Base-by-base conservation (phyloP, 2,888 invertebrate species). In the Parnassius glacialis region DNA sequence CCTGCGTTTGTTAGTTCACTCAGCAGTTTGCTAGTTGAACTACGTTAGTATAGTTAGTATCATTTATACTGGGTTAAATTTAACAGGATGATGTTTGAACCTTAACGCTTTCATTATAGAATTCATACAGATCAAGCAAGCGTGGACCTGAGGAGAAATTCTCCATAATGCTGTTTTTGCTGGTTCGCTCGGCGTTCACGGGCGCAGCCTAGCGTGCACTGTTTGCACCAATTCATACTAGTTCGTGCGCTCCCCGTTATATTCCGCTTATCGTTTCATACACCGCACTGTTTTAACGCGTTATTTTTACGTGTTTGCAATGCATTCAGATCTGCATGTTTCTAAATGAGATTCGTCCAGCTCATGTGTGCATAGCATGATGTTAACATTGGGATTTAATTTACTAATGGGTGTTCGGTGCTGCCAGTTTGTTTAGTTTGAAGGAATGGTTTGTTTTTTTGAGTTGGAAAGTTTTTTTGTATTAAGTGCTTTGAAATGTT, bases 91-190 rank as follows among this genome's bases (percentile, higher is more conserved):
- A 13, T 57, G 53, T 57, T 57, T 57, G 57, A 34, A 45, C 45
- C 20, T 13, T 48, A 54, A 48, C 13, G 57, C 44, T 44, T 57
- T 48, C 54, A 57, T 56, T 41, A 42, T 42, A n/a, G 42, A 47
- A 43, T 43, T 54, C 25, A 43, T 47, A 45, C 20, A 47, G 55
- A 64, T 59, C 59, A 64, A 67, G 66, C 54, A 59, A 34, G 52
- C 48, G 50, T 20, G 50, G 62, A 52, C 57, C 59, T 43, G 64
- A 52, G 51, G 48, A 59, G 57, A 57, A 62, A 57, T 63, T 63
- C 66, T 53, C 52, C 57, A 60, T 60, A 65, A 62, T 60, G 63
- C 67, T 68, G 70, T 73, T 73, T 75, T 73, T 72, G 73, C 65
- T 65, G 66, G 67, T 72, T 66, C 59, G 53, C 68, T 68, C 57